Conservation (phyloP, 2,797 vertebrate species). For the Enteromius viviparus region DNA sequence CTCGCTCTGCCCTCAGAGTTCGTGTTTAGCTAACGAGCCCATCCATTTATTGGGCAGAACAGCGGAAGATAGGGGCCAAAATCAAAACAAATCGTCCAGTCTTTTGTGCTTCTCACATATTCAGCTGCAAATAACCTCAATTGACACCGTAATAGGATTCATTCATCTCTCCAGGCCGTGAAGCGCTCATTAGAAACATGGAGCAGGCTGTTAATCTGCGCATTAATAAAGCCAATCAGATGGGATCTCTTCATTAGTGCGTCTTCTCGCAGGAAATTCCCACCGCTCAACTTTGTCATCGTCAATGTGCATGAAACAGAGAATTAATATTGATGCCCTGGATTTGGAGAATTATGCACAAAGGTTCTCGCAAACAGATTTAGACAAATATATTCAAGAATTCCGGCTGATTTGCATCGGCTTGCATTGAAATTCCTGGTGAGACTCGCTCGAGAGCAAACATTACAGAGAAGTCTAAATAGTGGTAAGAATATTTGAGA, state of each 20-base stretch:
- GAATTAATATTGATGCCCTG: slow-evolving; percentile 2
- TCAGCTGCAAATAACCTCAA: slow-evolving; percentile 51
- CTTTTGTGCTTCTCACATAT: slow-evolving; percentile 33
- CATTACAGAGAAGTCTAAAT: not conserved
- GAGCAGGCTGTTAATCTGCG: not conserved
- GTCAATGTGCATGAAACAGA: not conserved
- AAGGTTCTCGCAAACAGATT: not conserved
- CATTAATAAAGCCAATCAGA: slow-evolving; percentile 16
- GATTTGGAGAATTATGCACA: slow-evolving; percentile 13
- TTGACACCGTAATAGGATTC: slow-evolving; percentile 56
- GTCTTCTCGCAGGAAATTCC: not conserved
- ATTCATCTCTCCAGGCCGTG: slow-evolving; percentile 54
- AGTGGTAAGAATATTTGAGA: too few species aligned
- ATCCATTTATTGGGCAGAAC: slow-evolving; percentile 26
- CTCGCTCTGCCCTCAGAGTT: not conserved
- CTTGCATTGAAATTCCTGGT: not conserved
- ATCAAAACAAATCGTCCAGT: slow-evolving; percentile 28
- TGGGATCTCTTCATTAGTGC: not conserved
- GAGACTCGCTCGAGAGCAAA: not conserved
- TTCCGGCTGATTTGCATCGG: not conserved
- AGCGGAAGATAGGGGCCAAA: not conserved
- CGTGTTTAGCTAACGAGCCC: slow-evolving; percentile 36
- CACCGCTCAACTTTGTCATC: not conserved
- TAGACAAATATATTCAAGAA: slow-evolving; percentile 11
- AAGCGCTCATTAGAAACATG: slow-evolving; percentile 41